A percentile compares a stretch with the other conserved stretches of the same genome.
phyloP scores from a whole-genome alignment of 1,140 invertebrate genomes.

The Leguminivora glycinivorella region DNA sequence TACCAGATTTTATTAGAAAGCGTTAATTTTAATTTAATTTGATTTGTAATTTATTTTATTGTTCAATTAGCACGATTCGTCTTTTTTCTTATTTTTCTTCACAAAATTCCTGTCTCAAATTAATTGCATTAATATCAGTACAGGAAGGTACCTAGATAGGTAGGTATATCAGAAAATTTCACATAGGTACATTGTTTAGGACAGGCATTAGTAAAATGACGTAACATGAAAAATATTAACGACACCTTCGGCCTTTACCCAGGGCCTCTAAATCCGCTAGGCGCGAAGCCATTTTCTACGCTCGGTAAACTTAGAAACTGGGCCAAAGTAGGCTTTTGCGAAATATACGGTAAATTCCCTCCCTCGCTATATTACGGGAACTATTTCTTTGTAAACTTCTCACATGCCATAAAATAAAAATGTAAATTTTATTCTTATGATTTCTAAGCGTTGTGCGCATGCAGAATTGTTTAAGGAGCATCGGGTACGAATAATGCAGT shows the following conservation, averaged over 20 bases:
- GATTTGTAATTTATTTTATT: too few species aligned
- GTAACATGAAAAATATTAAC: constrained; percentile 13
- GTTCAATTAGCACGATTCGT: too few species aligned
- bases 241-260: constrained; percentile 47
- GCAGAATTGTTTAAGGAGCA: too few species aligned
- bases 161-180: too few species aligned
- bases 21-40: too few species aligned
- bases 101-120: too few species aligned
- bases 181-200: background rate
- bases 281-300: constrained; percentile 71
- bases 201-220: background rate
- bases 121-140: too few species aligned
- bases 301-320: constrained; percentile 73
- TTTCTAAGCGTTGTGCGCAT: constrained; percentile 17
- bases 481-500: too few species aligned
- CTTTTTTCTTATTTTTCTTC: too few species aligned
- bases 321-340: constrained; percentile 73
- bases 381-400: constrained; percentile 62
- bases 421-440: constrained; percentile 47
- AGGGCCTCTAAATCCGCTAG: constrained; percentile 67
- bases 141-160: background rate
- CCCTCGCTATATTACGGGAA: constrained; percentile 68
- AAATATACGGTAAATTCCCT: constrained; percentile 67
- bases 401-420: constrained; percentile 62
- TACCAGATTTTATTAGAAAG: too few species aligned